Evolutionary conservation across 2,888 invertebrate genomes (phyloP), one percentile per base, ranked within the genome.

Genomic region (Euproctis similis): DNA sequence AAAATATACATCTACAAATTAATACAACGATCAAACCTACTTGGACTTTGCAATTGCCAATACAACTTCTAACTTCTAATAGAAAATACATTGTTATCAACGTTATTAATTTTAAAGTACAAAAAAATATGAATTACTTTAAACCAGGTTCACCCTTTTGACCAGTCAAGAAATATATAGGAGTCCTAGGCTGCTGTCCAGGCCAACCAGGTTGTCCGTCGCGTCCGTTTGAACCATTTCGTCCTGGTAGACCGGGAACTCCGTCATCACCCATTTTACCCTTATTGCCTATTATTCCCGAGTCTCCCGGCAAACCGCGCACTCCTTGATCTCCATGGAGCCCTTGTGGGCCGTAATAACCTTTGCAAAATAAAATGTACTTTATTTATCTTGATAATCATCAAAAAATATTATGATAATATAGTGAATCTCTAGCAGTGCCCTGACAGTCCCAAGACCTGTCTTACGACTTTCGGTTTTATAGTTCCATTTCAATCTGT

Each of bases 141-240:
- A 59, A 44, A 16, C 86, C 86, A 9, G 44, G 28, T 3, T 86
- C 85, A 48, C 89, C 89, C 47, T 73, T 77, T 32, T 71, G 51
- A n/a, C 89, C 81, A 25, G 62, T 59, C 6, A 80, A 60, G 28
- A 72, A 74, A n/a, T 46, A 42, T 1, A 57, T 72, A 8, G 45
- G 72, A 45, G 56, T 69, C 59, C 48, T 60, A 36, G 86, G 82
- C 2, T 67, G 48, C 2, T 36, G 39, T n/a, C 90, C 90, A 1
- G 80, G 76, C 11, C 42, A 44, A 3, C 90, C 90, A 5, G 85
- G 75, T 1, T 36, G 33, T 2, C 90, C 90, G 31, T 87, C 76
- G 1, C 58, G 54, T 8, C 90, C 90, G 35, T 73, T 63, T 1
- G 60, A 48, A 23, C 88, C 87, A 35, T 80, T 74, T 4, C 60